Evolutionary conservation across 2,113 vertebrate species (phyloP).

Genomic region (Dinomys branickii): DNA sequence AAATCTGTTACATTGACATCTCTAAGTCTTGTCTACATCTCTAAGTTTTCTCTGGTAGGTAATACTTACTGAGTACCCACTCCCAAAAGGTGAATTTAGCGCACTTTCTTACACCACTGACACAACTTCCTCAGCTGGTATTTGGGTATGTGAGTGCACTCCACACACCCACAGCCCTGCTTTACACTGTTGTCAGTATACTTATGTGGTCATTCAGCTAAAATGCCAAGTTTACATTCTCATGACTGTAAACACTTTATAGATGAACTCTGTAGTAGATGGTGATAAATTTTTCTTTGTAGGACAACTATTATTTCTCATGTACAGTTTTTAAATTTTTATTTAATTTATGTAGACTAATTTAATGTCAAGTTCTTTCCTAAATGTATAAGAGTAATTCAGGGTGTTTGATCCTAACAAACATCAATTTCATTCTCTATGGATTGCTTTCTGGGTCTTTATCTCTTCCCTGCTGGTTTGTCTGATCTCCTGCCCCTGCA

Average conservation of each 20-base stretch:
- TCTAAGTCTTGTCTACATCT: background rate
- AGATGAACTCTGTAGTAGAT: background rate
- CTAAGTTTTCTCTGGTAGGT: background rate
- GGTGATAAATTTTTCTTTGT: background rate
- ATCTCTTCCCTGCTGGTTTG: background rate
- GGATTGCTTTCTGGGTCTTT: background rate
- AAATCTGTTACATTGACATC: background rate
- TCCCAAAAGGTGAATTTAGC: background rate
- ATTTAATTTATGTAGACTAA: background rate
- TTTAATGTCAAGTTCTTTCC: background rate
- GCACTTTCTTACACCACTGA: background rate
- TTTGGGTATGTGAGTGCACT: background rate
- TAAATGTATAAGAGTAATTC: background rate
- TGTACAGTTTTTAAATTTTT: background rate
- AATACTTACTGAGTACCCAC: background rate
- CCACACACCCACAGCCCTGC: fast-evolving
- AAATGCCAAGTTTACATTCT: background rate
- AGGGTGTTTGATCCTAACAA: background rate
- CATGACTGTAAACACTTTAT: background rate
- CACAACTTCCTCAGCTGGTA: background rate
- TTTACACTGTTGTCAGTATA: background rate
- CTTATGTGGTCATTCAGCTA: background rate
- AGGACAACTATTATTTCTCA: background rate
- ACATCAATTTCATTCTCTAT: background rate
- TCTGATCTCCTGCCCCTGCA: background rate